Conservation (phyloP, 2,113 vertebrate genomes). For the Corynorhinus townsendii region DNA sequence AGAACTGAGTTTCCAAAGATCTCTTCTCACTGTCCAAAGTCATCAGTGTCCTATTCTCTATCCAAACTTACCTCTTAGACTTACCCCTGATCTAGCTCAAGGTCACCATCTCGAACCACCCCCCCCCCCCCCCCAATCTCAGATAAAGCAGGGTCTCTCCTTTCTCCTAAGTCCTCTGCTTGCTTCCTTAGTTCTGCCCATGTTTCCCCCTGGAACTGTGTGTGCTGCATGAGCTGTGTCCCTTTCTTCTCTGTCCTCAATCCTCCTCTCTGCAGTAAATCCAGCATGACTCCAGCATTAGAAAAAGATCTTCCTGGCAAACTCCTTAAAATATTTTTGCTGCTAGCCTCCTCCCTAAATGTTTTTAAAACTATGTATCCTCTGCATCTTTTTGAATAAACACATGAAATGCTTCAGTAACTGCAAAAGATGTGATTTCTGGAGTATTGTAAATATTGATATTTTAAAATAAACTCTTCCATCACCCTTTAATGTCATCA, state of each 20-base stretch:
- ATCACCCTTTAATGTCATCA: background rate
- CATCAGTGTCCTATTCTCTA: background rate
- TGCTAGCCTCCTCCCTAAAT: background rate
- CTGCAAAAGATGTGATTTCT: constrained; percentile 33
- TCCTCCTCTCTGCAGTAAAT: background rate
- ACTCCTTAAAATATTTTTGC: background rate
- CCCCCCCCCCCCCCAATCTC: background rate
- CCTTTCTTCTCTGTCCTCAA: background rate
- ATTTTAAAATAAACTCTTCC: constrained; percentile 32
- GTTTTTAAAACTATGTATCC: background rate
- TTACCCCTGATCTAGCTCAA: background rate
- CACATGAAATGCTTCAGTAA: background rate
- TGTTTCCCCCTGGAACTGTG: background rate
- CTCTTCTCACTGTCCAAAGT: background rate
- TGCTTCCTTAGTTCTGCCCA: background rate
- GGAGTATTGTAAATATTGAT: constrained; percentile 15
- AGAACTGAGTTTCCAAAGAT: background rate
- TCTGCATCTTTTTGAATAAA: constrained; percentile 2
- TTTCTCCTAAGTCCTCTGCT: background rate
- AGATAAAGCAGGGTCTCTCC: background rate
- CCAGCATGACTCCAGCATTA: background rate
- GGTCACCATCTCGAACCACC: background rate
- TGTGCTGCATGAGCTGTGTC: too few species aligned
- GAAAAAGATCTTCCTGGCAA: background rate
- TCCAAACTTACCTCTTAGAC: background rate